These are phyloP conservation scores for Sakesphorus luctuosus DNA, from an alignment of 2,113 vertebrate species.

Conservation along the genomic window DNA sequence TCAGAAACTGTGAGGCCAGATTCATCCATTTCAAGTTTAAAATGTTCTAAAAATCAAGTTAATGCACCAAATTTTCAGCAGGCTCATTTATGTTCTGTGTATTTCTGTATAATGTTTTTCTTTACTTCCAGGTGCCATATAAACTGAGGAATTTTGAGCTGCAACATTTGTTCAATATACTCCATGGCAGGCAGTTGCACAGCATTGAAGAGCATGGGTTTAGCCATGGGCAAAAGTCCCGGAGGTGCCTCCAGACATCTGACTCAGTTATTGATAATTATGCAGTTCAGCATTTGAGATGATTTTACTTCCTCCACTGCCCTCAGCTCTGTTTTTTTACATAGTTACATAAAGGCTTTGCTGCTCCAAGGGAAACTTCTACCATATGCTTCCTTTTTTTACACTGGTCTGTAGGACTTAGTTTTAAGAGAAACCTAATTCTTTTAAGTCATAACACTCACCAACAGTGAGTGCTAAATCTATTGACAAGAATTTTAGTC, in stretches of 20 bases:
- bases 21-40: not conserved
- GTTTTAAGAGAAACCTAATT: not conserved
- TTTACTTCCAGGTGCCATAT: not conserved
- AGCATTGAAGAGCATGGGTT: not conserved
- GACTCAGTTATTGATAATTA: not conserved
- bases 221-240: not conserved
- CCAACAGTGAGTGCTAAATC: not conserved
- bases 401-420: not conserved
- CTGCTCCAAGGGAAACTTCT: not conserved
- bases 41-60: not conserved
- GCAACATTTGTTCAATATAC: not conserved
- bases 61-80: not conserved
- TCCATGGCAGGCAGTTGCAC: not conserved
- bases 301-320: not conserved
- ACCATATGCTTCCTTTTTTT: not conserved
- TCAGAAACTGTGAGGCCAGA: not conserved
- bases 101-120: not conserved
- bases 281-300: not conserved
- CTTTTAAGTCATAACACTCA: not conserved
- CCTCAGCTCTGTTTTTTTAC: not conserved
- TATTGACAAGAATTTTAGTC: not conserved
- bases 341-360: not conserved
- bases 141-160: not conserved
- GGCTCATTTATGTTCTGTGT: not conserved
- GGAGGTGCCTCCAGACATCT: not conserved